Evolutionary conservation across 2,113 vertebrate genomes (phyloP).

Genomic region (Anguilla japonica): DNA sequence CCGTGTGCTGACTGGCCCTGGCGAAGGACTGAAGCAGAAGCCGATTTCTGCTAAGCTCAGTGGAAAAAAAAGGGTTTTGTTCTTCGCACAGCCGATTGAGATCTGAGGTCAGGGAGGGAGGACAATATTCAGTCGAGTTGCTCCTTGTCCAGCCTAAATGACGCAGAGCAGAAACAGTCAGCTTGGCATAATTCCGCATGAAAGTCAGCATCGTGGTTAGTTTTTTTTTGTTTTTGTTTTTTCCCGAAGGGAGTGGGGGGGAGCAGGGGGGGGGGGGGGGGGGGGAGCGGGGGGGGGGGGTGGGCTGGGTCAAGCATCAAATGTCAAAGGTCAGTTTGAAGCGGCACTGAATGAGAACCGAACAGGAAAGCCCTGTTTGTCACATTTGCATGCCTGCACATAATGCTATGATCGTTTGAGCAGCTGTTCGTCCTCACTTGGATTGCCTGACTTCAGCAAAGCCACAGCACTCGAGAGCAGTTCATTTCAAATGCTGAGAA

Average conservation of each 20-base stretch:
- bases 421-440: neutral
- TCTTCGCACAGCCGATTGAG: neutral
- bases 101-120: neutral
- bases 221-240: neutral
- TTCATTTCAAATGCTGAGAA: neutral
- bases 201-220: neutral
- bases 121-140: neutral
- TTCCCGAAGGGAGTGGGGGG: neutral
- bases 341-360: neutral
- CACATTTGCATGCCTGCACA: neutral
- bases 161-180: neutral
- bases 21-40: constrained; percentile 27
- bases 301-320: neutral
- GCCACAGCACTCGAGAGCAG: neutral
- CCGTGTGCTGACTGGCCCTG: constrained; percentile 37
- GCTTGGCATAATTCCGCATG: neutral
- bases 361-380: neutral
- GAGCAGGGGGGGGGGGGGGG: no score
- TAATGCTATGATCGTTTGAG: no score
- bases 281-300: no score
- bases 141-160: neutral
- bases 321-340: neutral
- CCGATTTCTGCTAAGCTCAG: constrained; percentile 57
- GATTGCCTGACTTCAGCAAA: no score
- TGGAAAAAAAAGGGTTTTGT: constrained; percentile 45